Evolutionary conservation across 2,888 invertebrate genomes (phyloP), one percentile per base, ranked within the genome.

Genomic region (Brenthis daphne): DNA sequence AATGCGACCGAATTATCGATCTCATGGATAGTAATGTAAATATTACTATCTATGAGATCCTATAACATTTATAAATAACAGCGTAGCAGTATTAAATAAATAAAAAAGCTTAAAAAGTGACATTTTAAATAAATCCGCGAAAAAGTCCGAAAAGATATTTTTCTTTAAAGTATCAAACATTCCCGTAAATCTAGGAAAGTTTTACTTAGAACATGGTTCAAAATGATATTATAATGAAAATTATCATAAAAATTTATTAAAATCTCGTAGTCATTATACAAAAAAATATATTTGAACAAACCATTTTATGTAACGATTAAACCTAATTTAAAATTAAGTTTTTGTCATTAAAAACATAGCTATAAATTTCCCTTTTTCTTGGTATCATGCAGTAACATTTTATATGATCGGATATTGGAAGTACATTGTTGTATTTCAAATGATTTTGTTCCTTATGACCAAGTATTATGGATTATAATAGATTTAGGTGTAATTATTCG

Each of bases 1-100:
- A 88, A 80, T 85, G 84, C 87, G 83, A 85, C 82, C 81, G 75
- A 73, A 70, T 71, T 84, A 85, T 84, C 78, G 84, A 84, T 82
- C 81, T 72, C 65, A 53, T 57, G 57, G 53, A 50, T 53, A 53
- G 14, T 57, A 58, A 51, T 73, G 37, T 57, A 48, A 57, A 57
- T 57, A 64, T 65, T 16, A 16, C 16, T 16, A 16, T 16, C 16
- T 16, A 16, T 16, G 16, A 16, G 16, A 16, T 16, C 16, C 29
- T n/a, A 51, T 8, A 8, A 8, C 37, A 37, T 8, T 11, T 37
- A 11, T 8, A 37, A 6, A 37, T 8, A 8, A 37, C 8, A 37
- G 37, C 57, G 11, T n/a, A 37, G 6, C 8, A 57, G 12, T 14
- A 24, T 29, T 48, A 4, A 33, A 43, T 37, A 43, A 12, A 5